phyloP scores from a whole-genome alignment of 2,888 invertebrate species.

The Folsomia manolachei region DNA sequence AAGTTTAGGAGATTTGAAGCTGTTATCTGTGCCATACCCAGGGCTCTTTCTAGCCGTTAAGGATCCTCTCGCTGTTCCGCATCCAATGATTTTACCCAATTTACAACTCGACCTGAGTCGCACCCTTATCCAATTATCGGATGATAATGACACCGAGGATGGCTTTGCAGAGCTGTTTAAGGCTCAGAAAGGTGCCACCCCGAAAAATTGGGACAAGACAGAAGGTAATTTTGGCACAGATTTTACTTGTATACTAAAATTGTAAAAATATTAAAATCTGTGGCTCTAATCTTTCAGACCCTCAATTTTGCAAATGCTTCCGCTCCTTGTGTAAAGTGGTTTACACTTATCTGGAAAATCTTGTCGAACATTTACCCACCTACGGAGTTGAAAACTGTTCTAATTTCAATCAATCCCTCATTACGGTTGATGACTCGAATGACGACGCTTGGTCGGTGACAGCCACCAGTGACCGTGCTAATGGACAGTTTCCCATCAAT shows the following conservation, averaged over 20 bases:
- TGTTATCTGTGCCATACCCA: neutral
- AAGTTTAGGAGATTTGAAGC: neutral
- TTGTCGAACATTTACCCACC: neutral
- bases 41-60: conserved; percentile 2
- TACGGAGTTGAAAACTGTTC: neutral
- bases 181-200: neutral
- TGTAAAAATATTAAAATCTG: neutral
- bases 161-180: neutral
- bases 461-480: neutral
- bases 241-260: no score
- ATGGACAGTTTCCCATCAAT: neutral
- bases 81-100: neutral
- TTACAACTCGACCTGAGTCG: conserved; percentile 3
- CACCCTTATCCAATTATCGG: neutral
- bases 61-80: neutral
- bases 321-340: neutral
- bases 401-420: neutral
- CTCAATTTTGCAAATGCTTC: neutral
- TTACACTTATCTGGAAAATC: neutral
- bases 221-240: no score
- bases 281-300: no score
- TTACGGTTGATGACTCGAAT: neutral
- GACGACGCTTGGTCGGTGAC: neutral
- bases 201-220: no score
- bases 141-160: neutral